Conservation (phyloP, 2,797 vertebrate species). For the Lagothrix lagotricha region DNA sequence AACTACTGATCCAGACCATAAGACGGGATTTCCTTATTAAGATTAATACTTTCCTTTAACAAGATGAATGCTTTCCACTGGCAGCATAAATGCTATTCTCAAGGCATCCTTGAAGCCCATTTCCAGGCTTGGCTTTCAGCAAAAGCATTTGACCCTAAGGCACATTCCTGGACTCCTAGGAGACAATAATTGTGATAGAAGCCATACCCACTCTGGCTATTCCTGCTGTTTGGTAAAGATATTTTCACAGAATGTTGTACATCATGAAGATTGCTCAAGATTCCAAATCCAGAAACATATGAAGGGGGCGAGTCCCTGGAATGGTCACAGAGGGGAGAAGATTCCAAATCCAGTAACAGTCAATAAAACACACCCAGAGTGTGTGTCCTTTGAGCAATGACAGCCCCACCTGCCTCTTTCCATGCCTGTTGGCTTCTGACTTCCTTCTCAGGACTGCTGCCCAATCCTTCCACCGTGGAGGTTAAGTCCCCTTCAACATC, state of each 20-base stretch:
- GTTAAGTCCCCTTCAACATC: not conserved
- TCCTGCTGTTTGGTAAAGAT: not conserved
- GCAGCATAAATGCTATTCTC: not conserved
- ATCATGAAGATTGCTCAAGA: too few relatives aligned
- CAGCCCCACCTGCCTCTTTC: not conserved
- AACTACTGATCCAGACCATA: not conserved
- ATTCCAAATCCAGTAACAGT: not conserved
- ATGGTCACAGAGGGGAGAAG: not conserved
- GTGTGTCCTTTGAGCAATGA: not conserved
- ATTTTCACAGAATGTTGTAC: not conserved
- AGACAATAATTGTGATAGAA: not conserved
- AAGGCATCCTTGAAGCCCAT: not conserved
- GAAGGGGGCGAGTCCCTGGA: not conserved
- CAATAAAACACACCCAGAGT: conserved; percentile 53
- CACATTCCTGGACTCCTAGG: not conserved
- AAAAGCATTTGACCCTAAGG: not conserved
- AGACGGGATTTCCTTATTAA: not conserved
- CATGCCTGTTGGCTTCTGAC: not conserved
- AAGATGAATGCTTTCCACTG: not conserved
- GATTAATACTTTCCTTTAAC: not conserved
- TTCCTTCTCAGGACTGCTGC: not conserved
- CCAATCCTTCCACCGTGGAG: not conserved
- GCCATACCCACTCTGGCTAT: not conserved
- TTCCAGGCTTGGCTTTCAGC: not conserved
- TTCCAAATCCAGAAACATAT: too few relatives aligned